Evolutionary conservation across 2,888 invertebrate species (phyloP), one percentile per base, ranked within the genome.

Genomic region (Eutolmus rufibarbis): DNA sequence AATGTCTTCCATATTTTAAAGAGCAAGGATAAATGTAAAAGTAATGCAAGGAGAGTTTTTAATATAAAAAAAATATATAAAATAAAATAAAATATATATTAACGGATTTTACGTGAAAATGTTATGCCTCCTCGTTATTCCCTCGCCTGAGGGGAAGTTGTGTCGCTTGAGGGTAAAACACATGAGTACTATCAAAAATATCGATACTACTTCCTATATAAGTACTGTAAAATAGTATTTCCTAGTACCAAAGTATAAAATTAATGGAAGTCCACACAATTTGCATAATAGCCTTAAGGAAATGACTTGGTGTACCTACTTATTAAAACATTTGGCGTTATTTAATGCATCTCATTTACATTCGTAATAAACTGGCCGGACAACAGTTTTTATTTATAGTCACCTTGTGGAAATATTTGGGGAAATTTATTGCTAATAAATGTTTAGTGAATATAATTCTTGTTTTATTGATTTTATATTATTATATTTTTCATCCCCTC

Each of bases 1-100:
- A 46, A 81, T 81, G 81, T 81, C 81, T 81, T 81, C 82, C 82
- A 82, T 82, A 82, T 82, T 82, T 82, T 82, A 82, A 82, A 37
- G 51, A 46, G 40, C 46, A 79, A 40, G 43, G 51, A 14, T 46
- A 79, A 31, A 56, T 79, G 7, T 51, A 79, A 79, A 79, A 79
- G 12, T 46, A 79, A 79, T 31, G 51, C 23, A 51, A 46, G 51
- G 14, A 31, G 43, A 79, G 31, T 34, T 76, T 76, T 78, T 78
- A 78, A 43, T 43, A 43, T 78, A n/a, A 46, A 46, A 46, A 46
- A 46, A 4, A 46, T 46, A 40, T 12, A 40, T 46, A 82, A 37
- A 76, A 34, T 76, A 28, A 66, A 23, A 57, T 16, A 9, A 76
- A 5, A 37, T 76, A 40, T 76, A n/a, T 34, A 76, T 76, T 76